Evolutionary conservation across 2,888 invertebrate species (phyloP), one percentile per base, ranked within the genome.

Genomic region (Frankliniella fusca): DNA sequence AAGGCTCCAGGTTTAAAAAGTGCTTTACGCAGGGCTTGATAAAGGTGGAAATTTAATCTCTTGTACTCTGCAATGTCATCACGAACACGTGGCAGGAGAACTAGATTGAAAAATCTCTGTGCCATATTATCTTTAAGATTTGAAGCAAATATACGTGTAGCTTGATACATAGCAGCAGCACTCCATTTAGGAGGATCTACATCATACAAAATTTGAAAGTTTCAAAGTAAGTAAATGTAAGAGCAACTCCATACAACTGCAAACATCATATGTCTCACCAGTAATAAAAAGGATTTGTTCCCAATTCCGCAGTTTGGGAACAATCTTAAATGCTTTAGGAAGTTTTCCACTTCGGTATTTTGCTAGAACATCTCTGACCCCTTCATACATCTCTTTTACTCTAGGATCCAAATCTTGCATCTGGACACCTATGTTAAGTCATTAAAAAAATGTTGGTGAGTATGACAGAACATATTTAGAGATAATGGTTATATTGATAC

Each of bases 1-100:
- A 99, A 99, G 79, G 96, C 99, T 38, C 95, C 97, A 79, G 99
- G 98, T 88, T 99, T 99, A 88, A 96, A 99, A 0, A 99, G 90
- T 0, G 99, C 92, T 88, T 98, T 98, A 84, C 94, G 91, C 81
- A 99, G 87, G 0, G 99, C 97, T 89, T 97, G 96, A 88, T 98
- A 99, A 49, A 99, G 90, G 88, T 99, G 99, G 87, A 97, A 97
- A 89, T 99, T 99, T 2, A 99, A 90, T 86, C 95, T 92, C 88
- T 98, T 98, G 87, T 95, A 99, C 88, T 98, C 98, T 11, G 93
- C 93, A 82, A 99, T 93, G 88, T 99, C 99, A 88, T 99, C 99
- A 82, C 99, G 91, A 38, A 99, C 91, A 83, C 96, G 91, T 0
- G 99, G 99, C 79, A 99, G 88, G 18, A 99, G 89, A n/a, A 98